Percentiles rank a stretch among this genome's conserved stretches.
Evolutionary conservation across 1,140 invertebrate genomes (phyloP).

Genomic region (Ectropis grisescens): DNA sequence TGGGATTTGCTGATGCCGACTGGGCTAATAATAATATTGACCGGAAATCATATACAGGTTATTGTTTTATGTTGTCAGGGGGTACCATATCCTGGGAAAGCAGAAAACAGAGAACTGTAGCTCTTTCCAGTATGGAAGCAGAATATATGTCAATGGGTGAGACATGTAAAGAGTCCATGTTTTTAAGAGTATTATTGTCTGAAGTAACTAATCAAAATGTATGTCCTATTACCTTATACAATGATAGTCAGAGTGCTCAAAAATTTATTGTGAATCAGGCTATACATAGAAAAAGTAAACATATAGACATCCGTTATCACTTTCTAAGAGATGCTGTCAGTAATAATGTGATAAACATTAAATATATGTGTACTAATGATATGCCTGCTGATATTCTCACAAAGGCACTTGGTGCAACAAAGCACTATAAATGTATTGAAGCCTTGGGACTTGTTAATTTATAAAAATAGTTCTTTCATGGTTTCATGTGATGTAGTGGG

Average conservation of each 20-base stretch:
- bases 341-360: not conserved
- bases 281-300: not conserved
- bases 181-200: not conserved
- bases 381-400: not conserved
- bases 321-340: not conserved
- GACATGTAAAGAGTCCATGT: not conserved
- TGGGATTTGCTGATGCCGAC: slow-evolving; percentile 18
- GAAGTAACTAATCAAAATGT: not conserved
- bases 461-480: too few species aligned
- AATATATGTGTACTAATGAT: not conserved
- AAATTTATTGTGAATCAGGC: not conserved
- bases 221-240: not conserved
- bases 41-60: not conserved
- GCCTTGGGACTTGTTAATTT: too few species aligned
- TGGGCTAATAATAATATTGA: slow-evolving; percentile 14
- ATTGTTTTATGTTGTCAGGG: not conserved
- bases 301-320: not conserved
- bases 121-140: not conserved
- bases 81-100: not conserved
- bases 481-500: too few species aligned
- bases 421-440: too few species aligned
- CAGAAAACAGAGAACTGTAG: not conserved
- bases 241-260: not conserved
- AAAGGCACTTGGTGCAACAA: too few species aligned
- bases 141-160: not conserved